Base-by-base conservation (phyloP, 2,797 vertebrate species). In the Tragopan temminckii region DNA sequence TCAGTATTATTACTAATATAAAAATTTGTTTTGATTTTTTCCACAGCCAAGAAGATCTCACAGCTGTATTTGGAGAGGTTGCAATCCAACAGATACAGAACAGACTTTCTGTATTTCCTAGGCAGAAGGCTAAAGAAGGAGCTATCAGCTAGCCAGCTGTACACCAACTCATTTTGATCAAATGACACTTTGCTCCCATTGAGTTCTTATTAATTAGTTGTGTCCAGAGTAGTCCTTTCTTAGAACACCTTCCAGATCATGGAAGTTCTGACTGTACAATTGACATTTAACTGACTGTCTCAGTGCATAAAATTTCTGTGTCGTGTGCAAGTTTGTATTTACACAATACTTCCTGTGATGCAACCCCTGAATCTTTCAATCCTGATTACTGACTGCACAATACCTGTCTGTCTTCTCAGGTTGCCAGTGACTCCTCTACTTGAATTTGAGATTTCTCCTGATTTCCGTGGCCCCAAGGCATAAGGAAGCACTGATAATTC, bases 191-290 rank as follows among this genome's bases (percentile, higher is more conserved):
- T 31, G 6, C 52, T 53, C 52, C 52, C 52, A 53, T 29, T 29
- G 27, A 53, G 29, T 53, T 53, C 52, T 53, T 31, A 53, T 18
- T 53, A 53, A 52, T 76, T 74, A 63, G 29, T 63, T 71, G 23
- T 64, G 27, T 48, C 48, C 4, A 4, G 75, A 79, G 10, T 71
- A 70, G 75, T 91, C 29, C 7, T 79, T 85, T 89, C 50, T 72
- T 29, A 67, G 13, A 59, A 68, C 3, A 11, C 6, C 11, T 68
- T 87, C 53, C 17, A 52, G 35, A 27, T 64, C 0, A 0, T 43
- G 8, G 15, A 68, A 52, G 31, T 81, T 75, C 43, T 87, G 70
- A 55, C 43, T 57, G 33, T 57, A 9, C 29, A 57, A 9, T 38
- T 71, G 33, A 42, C 18, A 33, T 42, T 53, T 52, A 70, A 36